These are phyloP conservation scores for Gambelia wislizenii DNA, from an alignment of 2,797 vertebrate genomes.

Conservation along the genomic window DNA sequence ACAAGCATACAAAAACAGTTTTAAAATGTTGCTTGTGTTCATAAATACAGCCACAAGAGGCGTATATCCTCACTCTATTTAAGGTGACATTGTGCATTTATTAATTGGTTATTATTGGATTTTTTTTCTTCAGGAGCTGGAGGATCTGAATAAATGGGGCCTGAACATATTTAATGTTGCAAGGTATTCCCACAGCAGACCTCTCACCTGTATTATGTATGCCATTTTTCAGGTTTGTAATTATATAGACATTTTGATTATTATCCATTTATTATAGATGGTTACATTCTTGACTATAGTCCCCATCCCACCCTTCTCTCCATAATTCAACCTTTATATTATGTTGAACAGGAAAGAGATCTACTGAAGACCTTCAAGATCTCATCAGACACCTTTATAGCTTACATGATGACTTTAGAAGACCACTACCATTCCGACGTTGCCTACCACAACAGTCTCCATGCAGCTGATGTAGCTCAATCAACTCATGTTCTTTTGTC, in stretches of 20 bases:
- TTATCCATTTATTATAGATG: rapidly evolving
- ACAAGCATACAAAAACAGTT: not conserved
- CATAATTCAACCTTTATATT: not conserved
- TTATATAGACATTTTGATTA: rapidly evolving
- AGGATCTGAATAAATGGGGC: conserved; percentile 97
- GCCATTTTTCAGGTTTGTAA: conserved; percentile 94
- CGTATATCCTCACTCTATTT: not conserved
- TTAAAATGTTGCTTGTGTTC: not conserved
- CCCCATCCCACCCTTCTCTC: not conserved
- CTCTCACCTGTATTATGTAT: conserved; percentile 97
- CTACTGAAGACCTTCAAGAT: conserved; percentile 97
- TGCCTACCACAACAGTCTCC: conserved; percentile 97
- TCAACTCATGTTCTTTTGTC: conserved; percentile 97
- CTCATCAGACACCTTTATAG: conserved; percentile 93
- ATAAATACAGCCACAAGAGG: not conserved
- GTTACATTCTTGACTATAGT: rapidly evolving
- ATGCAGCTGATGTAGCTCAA: conserved; percentile 96
- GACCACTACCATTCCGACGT: conserved; percentile 95
- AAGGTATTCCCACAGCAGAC: conserved; percentile 92
- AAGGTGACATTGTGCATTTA: not conserved
- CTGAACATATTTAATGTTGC: conserved; percentile 96
- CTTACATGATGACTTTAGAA: conserved; percentile 98
- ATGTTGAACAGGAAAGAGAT: conserved; percentile 88
- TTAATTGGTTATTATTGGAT: not conserved
- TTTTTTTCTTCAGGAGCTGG: conserved; percentile 87